Percentiles rank a stretch among this genome's conserved stretches.
Evolutionary conservation across 2,888 invertebrate species (phyloP).

Genomic region (Agrotis segetum): DNA sequence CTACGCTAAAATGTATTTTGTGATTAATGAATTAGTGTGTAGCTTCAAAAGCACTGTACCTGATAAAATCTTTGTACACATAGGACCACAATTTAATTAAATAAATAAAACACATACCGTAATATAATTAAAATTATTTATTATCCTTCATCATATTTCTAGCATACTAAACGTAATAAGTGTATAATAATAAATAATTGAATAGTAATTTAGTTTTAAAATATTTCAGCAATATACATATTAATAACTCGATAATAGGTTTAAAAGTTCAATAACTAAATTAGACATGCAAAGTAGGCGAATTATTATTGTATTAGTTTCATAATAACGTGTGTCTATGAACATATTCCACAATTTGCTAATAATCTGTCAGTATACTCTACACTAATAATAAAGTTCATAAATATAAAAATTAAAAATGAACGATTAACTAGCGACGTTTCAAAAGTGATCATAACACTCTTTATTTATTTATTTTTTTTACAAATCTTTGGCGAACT

Average conservation of each 20-base stretch:
- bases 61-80: constrained; percentile 29
- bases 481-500: constrained; percentile 88
- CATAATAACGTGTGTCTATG: constrained; percentile 79
- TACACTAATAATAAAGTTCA: constrained; percentile 64
- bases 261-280: constrained; percentile 82
- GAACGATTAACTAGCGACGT: constrained; percentile 83
- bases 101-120: constrained; percentile 82
- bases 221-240: constrained; percentile 90
- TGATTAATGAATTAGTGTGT: constrained; percentile 17
- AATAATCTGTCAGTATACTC: constrained; percentile 66
- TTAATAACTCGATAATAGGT: constrained; percentile 87
- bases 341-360: constrained; percentile 74
- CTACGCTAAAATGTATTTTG: constrained; percentile 18
- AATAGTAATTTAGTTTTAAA: constrained; percentile 90
- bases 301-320: constrained; percentile 88
- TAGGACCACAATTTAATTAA: constrained; percentile 24
- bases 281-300: constrained; percentile 88
- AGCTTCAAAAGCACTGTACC: constrained; percentile 33
- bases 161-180: constrained; percentile 92
- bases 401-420: constrained; percentile 74
- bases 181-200: constrained; percentile 91
- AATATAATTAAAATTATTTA: constrained; percentile 92
- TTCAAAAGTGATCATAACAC: constrained; percentile 83
- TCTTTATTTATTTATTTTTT: constrained; percentile 82
- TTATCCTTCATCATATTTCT: constrained; percentile 92